Evolutionary conservation across 2,888 invertebrate species (phyloP).

Genomic region (Aphodius sticticus): DNA sequence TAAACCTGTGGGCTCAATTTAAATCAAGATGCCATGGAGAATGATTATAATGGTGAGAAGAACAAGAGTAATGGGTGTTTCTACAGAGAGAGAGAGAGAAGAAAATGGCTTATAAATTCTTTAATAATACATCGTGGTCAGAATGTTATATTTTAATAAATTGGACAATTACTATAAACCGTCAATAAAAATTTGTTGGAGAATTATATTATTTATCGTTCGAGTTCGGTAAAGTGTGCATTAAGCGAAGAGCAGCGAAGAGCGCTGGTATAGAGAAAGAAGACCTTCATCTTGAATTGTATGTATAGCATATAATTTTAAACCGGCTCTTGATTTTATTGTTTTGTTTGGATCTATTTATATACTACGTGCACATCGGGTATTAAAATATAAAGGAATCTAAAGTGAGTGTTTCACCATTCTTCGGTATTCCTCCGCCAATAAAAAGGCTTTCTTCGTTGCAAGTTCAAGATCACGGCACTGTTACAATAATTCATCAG

Average conservation of each 20-base stretch:
- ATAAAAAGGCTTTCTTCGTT: conserved; percentile 16
- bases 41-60: background rate
- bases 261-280: conserved; percentile 5
- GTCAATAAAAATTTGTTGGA: background rate
- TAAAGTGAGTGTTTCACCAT: conserved; percentile 36
- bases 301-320: conserved; percentile 47
- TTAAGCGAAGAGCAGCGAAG: background rate
- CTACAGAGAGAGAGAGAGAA: background rate
- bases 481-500: conserved; percentile 13
- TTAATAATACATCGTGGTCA: background rate
- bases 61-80: background rate
- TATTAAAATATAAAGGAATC: conserved; percentile 44
- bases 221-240: background rate
- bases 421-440: conserved; percentile 8
- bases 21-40: background rate
- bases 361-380: conserved; percentile 42
- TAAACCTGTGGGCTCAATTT: background rate
- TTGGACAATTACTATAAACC: background rate
- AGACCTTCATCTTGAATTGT: conserved; percentile 41
- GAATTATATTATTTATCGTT: background rate
- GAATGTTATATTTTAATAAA: background rate
- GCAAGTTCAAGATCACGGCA: conserved; percentile 22
- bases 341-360: conserved; percentile 44
- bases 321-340: conserved; percentile 47
- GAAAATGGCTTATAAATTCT: background rate